phyloP scores from a whole-genome alignment of 2,113 vertebrate species.

The Ameiurus melas region DNA sequence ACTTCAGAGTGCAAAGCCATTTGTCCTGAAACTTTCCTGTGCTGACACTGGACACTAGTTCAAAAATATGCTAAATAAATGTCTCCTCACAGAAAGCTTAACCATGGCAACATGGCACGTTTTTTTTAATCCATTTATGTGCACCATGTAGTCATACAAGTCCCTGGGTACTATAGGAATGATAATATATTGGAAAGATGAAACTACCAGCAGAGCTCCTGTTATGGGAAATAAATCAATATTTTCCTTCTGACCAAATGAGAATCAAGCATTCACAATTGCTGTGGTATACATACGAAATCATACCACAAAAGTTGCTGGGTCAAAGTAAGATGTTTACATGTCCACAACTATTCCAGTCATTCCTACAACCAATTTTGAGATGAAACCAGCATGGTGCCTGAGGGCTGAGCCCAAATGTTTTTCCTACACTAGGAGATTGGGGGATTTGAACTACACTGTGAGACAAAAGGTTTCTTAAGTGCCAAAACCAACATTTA shows the following conservation, averaged over 20 bases:
- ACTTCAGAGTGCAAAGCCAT: background rate
- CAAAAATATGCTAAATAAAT: background rate
- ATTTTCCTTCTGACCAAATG: background rate
- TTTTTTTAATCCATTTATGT: background rate
- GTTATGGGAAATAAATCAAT: background rate
- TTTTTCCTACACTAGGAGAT: background rate
- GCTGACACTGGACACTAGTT: background rate
- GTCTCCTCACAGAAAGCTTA: background rate
- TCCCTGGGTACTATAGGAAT: background rate
- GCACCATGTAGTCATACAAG: background rate
- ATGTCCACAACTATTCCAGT: background rate
- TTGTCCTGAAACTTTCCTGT: background rate
- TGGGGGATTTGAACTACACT: background rate
- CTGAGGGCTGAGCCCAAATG: background rate
- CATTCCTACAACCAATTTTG: background rate
- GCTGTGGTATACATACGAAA: background rate
- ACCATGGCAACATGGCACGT: background rate
- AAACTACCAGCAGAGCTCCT: background rate
- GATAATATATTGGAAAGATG: background rate
- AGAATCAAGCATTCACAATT: background rate
- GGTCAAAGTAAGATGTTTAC: background rate
- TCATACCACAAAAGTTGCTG: background rate
- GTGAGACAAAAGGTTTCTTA: conserved; percentile 2
- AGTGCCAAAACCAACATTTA: conserved; percentile 17
- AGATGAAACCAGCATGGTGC: background rate